Percentiles rank a stretch among this genome's conserved stretches.
These are phyloP conservation scores for Ceratina calcarata DNA, from an alignment of 1,140 invertebrate genomes.

Conservation along the genomic window DNA sequence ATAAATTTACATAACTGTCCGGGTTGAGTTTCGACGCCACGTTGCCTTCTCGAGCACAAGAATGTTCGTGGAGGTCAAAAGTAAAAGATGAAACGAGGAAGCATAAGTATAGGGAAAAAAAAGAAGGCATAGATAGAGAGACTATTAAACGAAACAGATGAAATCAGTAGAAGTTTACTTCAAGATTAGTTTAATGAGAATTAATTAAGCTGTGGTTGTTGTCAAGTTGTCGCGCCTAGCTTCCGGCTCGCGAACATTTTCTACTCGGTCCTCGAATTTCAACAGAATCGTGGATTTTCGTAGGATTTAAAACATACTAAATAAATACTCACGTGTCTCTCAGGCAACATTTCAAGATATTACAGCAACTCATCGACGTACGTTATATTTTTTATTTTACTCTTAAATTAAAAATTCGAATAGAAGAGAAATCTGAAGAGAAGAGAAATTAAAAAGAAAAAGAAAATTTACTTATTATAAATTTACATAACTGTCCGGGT, in stretches of 20 bases:
- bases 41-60: not conserved
- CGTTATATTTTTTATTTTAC: too few species aligned
- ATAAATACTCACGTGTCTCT: too few species aligned
- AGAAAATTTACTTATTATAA: not conserved
- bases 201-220: slow-evolving; percentile 30
- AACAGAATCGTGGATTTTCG: not conserved
- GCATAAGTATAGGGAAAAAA: too few species aligned
- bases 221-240: slow-evolving; percentile 17
- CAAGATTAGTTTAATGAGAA: slow-evolving; percentile 11
- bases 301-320: not conserved
- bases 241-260: slow-evolving; percentile 19
- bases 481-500: slow-evolving; percentile 18
- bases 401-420: not conserved
- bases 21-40: slow-evolving; percentile 23
- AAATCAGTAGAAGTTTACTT: slow-evolving; percentile 9
- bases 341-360: too few species aligned
- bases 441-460: too few species aligned
- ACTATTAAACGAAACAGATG: not conserved
- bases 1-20: slow-evolving; percentile 17
- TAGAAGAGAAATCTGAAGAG: not conserved
- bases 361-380: too few species aligned
- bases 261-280: slow-evolving; percentile 1
- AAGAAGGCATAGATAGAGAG: not conserved
- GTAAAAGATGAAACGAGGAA: too few species aligned
- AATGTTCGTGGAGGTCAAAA: not conserved